Evolutionary conservation across 2,888 invertebrate genomes (phyloP).

Genomic region (Cerastis leucographa): DNA sequence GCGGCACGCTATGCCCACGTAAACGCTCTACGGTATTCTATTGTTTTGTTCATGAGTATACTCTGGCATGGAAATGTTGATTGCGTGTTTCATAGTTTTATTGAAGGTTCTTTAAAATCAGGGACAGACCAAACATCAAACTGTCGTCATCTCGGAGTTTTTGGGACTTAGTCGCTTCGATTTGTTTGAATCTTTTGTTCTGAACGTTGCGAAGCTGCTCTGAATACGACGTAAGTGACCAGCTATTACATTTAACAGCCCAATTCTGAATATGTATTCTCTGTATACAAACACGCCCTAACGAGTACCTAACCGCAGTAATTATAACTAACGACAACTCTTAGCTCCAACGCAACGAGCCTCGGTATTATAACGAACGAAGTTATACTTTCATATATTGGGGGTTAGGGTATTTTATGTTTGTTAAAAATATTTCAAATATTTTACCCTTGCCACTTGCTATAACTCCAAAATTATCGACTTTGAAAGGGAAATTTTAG

Average conservation of each 20-base stretch:
- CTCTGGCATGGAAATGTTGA: slow-evolving; percentile 29
- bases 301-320: slow-evolving; percentile 54
- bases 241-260: slow-evolving; percentile 46
- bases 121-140: slow-evolving; percentile 14
- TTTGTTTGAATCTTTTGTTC: slow-evolving; percentile 17
- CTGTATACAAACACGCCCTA: slow-evolving; percentile 50
- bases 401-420: not conserved
- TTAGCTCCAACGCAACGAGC: slow-evolving; percentile 1
- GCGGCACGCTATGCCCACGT: slow-evolving; percentile 74
- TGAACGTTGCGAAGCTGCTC: not conserved
- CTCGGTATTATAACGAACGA: slow-evolving; percentile 20
- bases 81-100: slow-evolving; percentile 24
- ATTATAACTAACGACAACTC: slow-evolving; percentile 51
- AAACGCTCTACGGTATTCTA: slow-evolving; percentile 55
- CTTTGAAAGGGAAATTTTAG: not conserved
- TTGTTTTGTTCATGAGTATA: slow-evolving; percentile 48
- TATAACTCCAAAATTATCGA: no score
- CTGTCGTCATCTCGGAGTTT: slow-evolving; percentile 5
- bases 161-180: not conserved
- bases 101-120: slow-evolving; percentile 27
- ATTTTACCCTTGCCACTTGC: not conserved
- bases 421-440: not conserved
- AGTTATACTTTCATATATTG: not conserved
- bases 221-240: slow-evolving; percentile 32
- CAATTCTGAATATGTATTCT: slow-evolving; percentile 33